Conservation (phyloP, 2,113 vertebrate species). For the Leucopsar rothschildi region DNA sequence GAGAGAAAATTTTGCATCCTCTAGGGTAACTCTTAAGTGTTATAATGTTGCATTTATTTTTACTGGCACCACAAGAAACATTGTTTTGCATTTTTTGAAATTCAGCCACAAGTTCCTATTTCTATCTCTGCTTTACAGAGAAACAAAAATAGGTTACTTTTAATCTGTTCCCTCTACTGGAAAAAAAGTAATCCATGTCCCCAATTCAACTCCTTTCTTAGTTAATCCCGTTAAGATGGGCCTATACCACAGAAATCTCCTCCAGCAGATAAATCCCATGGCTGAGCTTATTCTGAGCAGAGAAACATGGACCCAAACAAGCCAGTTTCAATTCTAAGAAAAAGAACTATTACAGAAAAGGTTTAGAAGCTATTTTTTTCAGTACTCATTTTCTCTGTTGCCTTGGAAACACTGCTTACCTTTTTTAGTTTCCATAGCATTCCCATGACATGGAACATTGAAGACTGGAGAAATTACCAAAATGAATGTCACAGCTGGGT, state of each 20-base stretch:
- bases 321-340: background rate
- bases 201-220: background rate
- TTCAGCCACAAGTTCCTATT: background rate
- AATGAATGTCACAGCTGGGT: background rate
- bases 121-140: background rate
- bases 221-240: background rate
- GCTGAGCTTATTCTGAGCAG: background rate
- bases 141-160: background rate
- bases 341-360: background rate
- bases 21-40: background rate
- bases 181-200: background rate
- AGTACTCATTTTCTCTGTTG: slow-evolving; percentile 21
- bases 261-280: background rate
- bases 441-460: background rate
- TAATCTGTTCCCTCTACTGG: background rate
- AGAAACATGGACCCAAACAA: background rate
- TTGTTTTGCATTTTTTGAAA: background rate
- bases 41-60: background rate
- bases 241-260: background rate
- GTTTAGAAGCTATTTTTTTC: background rate
- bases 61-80: background rate
- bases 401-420: slow-evolving; percentile 32
- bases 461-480: background rate
- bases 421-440: slow-evolving; percentile 37
- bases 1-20: slow-evolving; percentile 33